These are phyloP conservation scores for Crioceris asparagi DNA, from an alignment of 2,888 invertebrate genomes.

Conservation along the genomic window DNA sequence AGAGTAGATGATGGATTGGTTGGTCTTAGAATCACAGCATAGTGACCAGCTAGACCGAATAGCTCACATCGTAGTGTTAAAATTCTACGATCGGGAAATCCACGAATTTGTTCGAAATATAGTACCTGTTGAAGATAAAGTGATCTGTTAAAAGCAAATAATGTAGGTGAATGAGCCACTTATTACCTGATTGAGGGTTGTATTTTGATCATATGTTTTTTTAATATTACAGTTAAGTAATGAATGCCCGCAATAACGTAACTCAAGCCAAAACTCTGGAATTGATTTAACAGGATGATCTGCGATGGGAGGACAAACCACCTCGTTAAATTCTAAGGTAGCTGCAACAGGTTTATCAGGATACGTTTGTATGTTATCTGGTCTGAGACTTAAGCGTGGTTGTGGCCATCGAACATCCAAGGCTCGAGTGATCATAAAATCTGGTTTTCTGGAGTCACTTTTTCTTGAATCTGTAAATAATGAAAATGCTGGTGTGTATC, in stretches of 20 bases:
- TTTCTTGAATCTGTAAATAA: conserved; percentile 14
- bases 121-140: conserved; percentile 43
- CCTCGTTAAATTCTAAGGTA: conserved; percentile 62
- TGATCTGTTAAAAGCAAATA: too few relatives aligned
- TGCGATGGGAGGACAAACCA: conserved; percentile 55
- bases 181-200: too few relatives aligned
- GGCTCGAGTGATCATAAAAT: conserved; percentile 39
- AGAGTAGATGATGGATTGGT: conserved; percentile 51
- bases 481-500: too few relatives aligned
- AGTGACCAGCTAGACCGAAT: conserved; percentile 75
- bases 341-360: conserved; percentile 65
- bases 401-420: conserved; percentile 77
- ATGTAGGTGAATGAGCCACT: too few relatives aligned
- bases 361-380: conserved; percentile 69
- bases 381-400: conserved; percentile 57
- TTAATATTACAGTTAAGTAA: conserved; percentile 54
- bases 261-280: conserved; percentile 65
- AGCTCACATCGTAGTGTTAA: conserved; percentile 64
- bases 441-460: conserved; percentile 7
- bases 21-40: conserved; percentile 62
- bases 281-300: conserved; percentile 42
- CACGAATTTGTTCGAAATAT: conserved; percentile 67
- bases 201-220: too few relatives aligned
- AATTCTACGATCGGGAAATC: conserved; percentile 57
- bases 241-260: conserved; percentile 71